Evolutionary conservation across 37 sponge, comb jelly and placozoan species (phyloP), one percentile per base, ranked within the genome.

Genomic region (Theonella swinhoei): DNA sequence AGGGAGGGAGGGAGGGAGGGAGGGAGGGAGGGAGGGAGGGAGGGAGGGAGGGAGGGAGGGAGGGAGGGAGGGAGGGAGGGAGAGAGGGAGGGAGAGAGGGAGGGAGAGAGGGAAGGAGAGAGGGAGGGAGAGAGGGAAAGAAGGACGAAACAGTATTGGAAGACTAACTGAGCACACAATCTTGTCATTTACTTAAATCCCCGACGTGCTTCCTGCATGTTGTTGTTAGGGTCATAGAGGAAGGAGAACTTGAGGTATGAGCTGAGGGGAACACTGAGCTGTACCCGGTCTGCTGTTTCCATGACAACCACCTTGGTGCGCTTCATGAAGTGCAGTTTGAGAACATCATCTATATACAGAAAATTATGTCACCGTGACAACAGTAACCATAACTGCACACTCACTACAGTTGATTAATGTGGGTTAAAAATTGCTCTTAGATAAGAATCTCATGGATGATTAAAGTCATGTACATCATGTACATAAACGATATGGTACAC

Each of bases 251-350:
- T 61, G 38, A 89, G 25, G 35, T 79, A 41, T 3, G 89, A 84
- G 79, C 66, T 78, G 25, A 89, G 42, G 30, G 89, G 89, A 0
- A 89, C 68, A 26, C 66, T 65, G 5, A 65, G 66, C 5, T n/a
- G 11, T 7, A 26, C 32, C 25, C 33, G 14, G 38, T 58, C 32
- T 0, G 32, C 47, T 68, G 80, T 80, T 20, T 80, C 80, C 19
- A 80, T 68, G 68, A 80, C 58, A 41, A 68, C 80, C n/a, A 80
- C 89, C 74, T 83, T 89, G 38, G 80, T 79, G 25, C 40, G 84
- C 80, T 89, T 89, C 30, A 89, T 35, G 66, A 83, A 89, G 78
- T 89, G 89, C 4, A 89, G 35, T 39, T 78, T 89, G 40, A 47
- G 54, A 14, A 47, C 14, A 14, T 47, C 54, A 14, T 47, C 54